A percentile compares a stretch with the other conserved stretches of the same genome.
Conservation (phyloP, 2,888 invertebrate species). For the Sthenelais limicola region DNA sequence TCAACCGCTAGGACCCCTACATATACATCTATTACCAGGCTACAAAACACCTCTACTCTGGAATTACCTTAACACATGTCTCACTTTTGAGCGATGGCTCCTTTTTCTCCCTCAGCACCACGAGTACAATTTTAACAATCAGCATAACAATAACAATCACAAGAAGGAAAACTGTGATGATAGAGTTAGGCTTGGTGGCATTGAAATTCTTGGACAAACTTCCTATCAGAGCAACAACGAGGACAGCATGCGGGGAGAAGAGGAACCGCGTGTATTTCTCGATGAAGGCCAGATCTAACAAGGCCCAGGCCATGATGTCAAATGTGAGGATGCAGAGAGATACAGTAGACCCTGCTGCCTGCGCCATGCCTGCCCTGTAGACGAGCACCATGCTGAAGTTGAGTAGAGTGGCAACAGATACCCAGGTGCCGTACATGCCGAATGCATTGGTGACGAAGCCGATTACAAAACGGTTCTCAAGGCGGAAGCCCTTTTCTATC, state of each 20-base stretch:
- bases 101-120: constrained; percentile 17
- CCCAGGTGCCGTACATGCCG: constrained; percentile 63
- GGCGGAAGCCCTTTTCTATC: constrained; percentile 5
- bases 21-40: too few species aligned
- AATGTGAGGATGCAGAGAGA: constrained; percentile 54
- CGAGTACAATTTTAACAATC: constrained; percentile 53
- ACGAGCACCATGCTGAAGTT: constrained; percentile 54
- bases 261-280: constrained; percentile 63
- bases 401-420: constrained; percentile 59
- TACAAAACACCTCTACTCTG: too few species aligned
- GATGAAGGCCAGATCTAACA: constrained; percentile 57
- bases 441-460: constrained; percentile 62
- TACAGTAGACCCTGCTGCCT: constrained; percentile 53
- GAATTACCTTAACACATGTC: too few species aligned
- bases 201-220: constrained; percentile 57
- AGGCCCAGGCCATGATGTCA: constrained; percentile 54
- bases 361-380: constrained; percentile 49
- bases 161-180: constrained; percentile 49
- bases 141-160: constrained; percentile 13
- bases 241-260: constrained; percentile 61
- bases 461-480: constrained; percentile 60
- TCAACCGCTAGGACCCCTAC: too few species aligned
- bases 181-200: constrained; percentile 53
- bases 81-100: neutral
- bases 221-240: constrained; percentile 61